Percentiles rank a stretch among this genome's conserved stretches.
Evolutionary conservation across 2,888 invertebrate genomes (phyloP).

Genomic region (Sacculina carcini): DNA sequence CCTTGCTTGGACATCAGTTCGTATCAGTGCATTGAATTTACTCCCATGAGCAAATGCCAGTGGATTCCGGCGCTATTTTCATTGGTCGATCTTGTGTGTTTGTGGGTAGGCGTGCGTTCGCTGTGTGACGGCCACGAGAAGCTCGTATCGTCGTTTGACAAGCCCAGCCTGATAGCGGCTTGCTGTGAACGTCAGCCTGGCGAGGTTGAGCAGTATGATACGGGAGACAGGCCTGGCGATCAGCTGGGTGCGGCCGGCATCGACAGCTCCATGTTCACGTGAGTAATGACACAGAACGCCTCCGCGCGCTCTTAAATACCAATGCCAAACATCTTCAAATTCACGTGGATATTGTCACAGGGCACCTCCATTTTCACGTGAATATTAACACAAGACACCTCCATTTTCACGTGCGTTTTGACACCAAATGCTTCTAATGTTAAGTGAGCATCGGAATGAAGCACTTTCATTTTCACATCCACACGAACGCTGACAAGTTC

Average conservation of each 20-base stretch:
- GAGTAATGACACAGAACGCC: conserved; percentile 15
- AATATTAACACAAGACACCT: too few species aligned
- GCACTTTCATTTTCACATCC: too few species aligned
- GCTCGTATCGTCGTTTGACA: conserved; percentile 23
- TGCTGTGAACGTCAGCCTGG: conserved; percentile 22
- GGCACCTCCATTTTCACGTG: too few species aligned
- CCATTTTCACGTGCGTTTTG: too few species aligned
- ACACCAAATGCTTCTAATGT: too few species aligned
- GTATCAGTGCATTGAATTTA: too few species aligned
- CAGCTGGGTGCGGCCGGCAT: conserved; percentile 40
- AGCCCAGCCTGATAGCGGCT: conserved; percentile 26
- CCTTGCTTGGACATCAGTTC: too few species aligned
- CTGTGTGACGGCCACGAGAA: conserved; percentile 22
- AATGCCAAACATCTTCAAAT: too few species aligned
- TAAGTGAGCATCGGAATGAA: too few species aligned
- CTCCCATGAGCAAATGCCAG: neutral
- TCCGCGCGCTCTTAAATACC: neutral
- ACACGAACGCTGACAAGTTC: too few species aligned
- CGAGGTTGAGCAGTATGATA: conserved; percentile 19
- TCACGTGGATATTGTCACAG: too few species aligned
- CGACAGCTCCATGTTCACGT: conserved; percentile 35
- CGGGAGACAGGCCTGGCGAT: conserved; percentile 29
- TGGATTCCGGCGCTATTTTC: neutral
- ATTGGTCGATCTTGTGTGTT: neutral
- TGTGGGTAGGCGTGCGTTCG: conserved; percentile 14